Evolutionary conservation across 1,140 invertebrate species (phyloP), one percentile per base, ranked within the genome.

Genomic region (Holcopasites calliopsidis): DNA sequence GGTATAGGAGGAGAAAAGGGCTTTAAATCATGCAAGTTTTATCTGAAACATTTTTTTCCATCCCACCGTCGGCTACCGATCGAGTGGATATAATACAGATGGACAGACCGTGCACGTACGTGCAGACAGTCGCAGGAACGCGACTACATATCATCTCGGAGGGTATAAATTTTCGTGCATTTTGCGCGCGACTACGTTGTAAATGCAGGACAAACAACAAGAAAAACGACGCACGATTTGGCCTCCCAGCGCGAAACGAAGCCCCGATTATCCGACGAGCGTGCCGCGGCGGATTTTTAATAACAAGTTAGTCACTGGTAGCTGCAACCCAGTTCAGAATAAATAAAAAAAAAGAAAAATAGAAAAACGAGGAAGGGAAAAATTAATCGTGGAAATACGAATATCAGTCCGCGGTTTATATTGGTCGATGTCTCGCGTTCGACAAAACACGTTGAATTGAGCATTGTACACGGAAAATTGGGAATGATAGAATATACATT

Each of bases 31-130:
- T 64, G 57, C 62, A 62, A 66, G 57, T 66, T 69, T 76, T 77
- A 58, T 58, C 70, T 33, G 50, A 71, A 70, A 71, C 42, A 76
- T 76, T 76, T 75, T 73, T 75, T 75, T 75, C 73, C 73, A 58
- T 58, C 58, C 40, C 54, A 18, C 64, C 64, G 58, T 75, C 58
- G 73, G 64, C 54, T 42, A 40, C 35, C 54, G 73, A 58, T 75
- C 73, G 73, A 69, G 31, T 58, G 52, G 72, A 49, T 75, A 38
- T 75, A 69, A 69, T 60, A 69, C 73, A 58, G 64, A 54, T 60
- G 54, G 72, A 58, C 64, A 49, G 42, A 38, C 7, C n/a, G 40
- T 23, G 33, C 62, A 23, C 50, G 52, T 68, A 44, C 16, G n/a
- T n/a, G 42, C 3, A 13, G 6, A n/a, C 11, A 68, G 52, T 57